Conservation (phyloP, 2,888 invertebrate species). For the Arctia plantaginis region DNA sequence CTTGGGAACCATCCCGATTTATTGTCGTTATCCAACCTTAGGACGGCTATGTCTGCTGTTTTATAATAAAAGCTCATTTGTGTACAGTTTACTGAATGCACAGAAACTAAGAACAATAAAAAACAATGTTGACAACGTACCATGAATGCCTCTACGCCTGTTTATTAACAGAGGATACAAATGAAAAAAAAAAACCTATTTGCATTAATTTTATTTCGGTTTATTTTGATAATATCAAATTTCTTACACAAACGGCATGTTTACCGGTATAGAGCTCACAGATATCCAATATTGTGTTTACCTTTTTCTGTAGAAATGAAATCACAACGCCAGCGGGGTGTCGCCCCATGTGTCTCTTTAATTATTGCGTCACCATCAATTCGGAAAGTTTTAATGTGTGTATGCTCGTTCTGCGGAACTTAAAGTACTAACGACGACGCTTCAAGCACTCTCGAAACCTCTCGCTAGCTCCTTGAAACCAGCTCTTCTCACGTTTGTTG, state of each 20-base stretch:
- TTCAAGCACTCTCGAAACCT: constrained; percentile 74
- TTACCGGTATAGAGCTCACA: constrained; percentile 11
- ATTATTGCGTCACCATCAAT: constrained; percentile 78
- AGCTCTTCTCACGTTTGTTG: constrained; percentile 75
- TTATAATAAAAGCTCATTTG: constrained; percentile 71
- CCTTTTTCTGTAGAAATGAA: constrained; percentile 53
- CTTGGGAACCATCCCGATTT: constrained; percentile 76
- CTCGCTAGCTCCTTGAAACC: constrained; percentile 70
- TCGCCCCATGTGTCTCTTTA: constrained; percentile 66
- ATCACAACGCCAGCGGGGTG: constrained; percentile 55
- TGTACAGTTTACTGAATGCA: constrained; percentile 63
- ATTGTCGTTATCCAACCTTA: constrained; percentile 73
- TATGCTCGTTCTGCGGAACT: constrained; percentile 73
- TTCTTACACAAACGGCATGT: constrained; percentile 16
- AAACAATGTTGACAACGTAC: constrained; percentile 64
- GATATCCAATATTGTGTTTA: constrained; percentile 47
- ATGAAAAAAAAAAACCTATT: constrained; percentile 40
- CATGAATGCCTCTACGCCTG: constrained; percentile 59
- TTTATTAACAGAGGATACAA: constrained; percentile 59
- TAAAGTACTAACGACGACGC: constrained; percentile 71
- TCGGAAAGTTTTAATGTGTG: constrained; percentile 83
- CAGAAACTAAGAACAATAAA: constrained; percentile 67
- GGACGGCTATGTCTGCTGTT: constrained; percentile 63
- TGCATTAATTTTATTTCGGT: constrained; percentile 46
- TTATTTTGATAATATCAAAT: constrained; percentile 14